These are phyloP conservation scores for Trachelus tabidus DNA, from an alignment of 2,888 invertebrate genomes.

Conservation along the genomic window DNA sequence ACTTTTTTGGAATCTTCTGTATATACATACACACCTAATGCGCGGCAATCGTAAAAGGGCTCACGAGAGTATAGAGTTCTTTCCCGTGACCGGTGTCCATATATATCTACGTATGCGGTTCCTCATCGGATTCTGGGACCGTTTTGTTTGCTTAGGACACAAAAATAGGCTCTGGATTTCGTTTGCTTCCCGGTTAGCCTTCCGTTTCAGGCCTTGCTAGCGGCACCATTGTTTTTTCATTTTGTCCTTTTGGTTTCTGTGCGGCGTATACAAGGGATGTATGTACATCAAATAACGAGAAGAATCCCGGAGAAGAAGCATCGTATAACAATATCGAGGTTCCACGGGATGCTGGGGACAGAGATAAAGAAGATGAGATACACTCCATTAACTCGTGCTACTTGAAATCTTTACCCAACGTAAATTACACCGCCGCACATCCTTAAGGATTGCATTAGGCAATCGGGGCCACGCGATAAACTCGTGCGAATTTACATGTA, in stretches of 20 bases:
- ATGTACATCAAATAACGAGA: not conserved
- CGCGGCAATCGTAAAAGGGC: not conserved
- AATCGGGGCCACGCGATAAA: not conserved
- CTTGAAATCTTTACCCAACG: not conserved
- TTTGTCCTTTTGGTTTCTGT: not conserved
- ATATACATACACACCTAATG: not conserved
- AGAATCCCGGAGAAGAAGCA: not conserved
- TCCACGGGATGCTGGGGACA: not conserved
- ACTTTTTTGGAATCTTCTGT: not conserved
- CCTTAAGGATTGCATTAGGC: not conserved
- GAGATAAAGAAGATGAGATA: not conserved
- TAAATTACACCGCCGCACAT: not conserved
- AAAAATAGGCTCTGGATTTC: constrained; percentile 57
- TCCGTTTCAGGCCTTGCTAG: constrained; percentile 28
- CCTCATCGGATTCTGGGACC: not conserved
- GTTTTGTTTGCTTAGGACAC: constrained; percentile 55
- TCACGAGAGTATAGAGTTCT: constrained; percentile 3
- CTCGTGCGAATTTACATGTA: not conserved
- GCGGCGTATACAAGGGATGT: not conserved
- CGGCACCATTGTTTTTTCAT: not conserved
- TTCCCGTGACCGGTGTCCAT: constrained; percentile 7
- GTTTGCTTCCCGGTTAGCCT: constrained; percentile 43
- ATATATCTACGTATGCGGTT: not conserved
- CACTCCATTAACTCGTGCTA: not conserved
- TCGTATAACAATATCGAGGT: not conserved